These are phyloP conservation scores for Danaus melanippus DNA, from an alignment of 1,140 invertebrate genomes.

Conservation along the genomic window DNA sequence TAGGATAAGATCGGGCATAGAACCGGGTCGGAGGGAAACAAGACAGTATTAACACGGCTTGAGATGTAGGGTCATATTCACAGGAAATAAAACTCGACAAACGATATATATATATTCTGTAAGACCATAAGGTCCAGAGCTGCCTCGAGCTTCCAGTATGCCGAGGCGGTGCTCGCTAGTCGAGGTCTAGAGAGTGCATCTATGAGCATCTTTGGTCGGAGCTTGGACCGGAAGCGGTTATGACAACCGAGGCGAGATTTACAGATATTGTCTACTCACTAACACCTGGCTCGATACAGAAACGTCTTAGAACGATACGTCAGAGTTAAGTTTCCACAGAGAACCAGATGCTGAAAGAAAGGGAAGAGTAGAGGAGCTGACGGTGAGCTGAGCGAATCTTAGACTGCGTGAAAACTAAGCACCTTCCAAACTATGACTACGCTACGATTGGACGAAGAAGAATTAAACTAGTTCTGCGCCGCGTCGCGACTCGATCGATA, in stretches of 20 bases:
- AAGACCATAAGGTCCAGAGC: too few species aligned
- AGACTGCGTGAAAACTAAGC: conserved; percentile 50
- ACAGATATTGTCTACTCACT: conserved; percentile 6
- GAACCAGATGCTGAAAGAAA: too few species aligned
- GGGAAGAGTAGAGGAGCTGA: too few species aligned
- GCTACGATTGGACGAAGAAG: conserved; percentile 61
- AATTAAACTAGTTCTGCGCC: conserved; percentile 40
- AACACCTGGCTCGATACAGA: not conserved
- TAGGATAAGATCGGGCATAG: not conserved
- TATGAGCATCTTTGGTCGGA: conserved; percentile 60
- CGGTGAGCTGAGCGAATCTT: not conserved
- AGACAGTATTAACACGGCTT: too few species aligned
- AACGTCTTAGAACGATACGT: not conserved
- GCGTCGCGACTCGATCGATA: conserved; percentile 31
- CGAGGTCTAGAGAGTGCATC: conserved; percentile 48
- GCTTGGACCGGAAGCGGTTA: conserved; percentile 37
- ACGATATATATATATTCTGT: too few species aligned
- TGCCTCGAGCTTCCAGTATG: too few species aligned
- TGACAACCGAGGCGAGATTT: conserved; percentile 17
- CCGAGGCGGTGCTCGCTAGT: conserved; percentile 55
- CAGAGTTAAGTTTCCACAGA: not conserved
- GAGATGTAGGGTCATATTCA: too few species aligned
- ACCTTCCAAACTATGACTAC: conserved; percentile 45
- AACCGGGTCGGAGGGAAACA: too few species aligned
- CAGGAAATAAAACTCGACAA: too few species aligned